Evolutionary conservation across 2,797 vertebrate species (phyloP).

Genomic region (Neomorphus geoffroyi): DNA sequence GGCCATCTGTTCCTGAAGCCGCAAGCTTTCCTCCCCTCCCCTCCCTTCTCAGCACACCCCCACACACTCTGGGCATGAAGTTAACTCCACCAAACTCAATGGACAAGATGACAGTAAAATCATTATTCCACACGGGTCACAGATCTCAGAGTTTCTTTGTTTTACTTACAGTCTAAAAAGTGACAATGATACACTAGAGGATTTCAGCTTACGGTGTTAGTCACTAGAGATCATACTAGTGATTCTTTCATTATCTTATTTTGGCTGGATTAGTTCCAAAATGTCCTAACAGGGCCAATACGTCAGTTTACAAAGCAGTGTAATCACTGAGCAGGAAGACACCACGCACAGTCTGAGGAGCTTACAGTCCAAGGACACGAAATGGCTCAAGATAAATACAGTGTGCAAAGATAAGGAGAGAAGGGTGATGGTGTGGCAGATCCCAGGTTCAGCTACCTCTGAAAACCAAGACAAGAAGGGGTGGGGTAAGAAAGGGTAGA

Average conservation of each 20-base stretch:
- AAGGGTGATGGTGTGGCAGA: background rate
- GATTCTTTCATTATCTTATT: background rate
- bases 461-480: background rate
- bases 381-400: background rate
- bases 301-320: background rate
- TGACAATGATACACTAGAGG: background rate
- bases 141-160: background rate
- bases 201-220: background rate
- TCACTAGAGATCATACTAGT: background rate
- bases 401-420: background rate
- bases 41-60: background rate
- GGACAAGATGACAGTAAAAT: background rate
- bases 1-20: slow-evolving; percentile 27
- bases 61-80: background rate
- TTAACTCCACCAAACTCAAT: background rate
- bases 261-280: background rate
- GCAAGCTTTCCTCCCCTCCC: background rate
- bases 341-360: background rate
- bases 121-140: background rate
- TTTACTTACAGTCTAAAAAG: background rate
- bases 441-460: background rate
- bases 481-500: background rate
- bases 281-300: background rate
- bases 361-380: background rate
- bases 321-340: background rate